Base-by-base conservation (phyloP, 2,888 invertebrate species). In the Scaptodrosophila latifasciaeformis region DNA sequence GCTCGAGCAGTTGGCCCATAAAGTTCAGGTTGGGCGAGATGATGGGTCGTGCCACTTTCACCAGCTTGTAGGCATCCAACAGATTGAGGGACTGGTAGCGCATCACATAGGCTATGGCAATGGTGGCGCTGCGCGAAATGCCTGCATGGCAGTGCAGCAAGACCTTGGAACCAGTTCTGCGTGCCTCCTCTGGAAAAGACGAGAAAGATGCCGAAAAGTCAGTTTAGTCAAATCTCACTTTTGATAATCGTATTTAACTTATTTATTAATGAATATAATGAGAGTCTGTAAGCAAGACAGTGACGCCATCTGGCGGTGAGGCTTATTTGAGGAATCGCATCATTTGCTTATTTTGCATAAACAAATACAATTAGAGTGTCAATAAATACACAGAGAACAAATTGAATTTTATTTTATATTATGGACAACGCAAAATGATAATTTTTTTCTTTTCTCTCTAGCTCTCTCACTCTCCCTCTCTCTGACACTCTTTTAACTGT, bases 11-110 rank as follows among this genome's bases (percentile, higher is more conserved):
- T 87, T 97, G 97, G 13, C 92, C 93, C 90, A 97, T 93, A 87
- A 97, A 97, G 84, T 97, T 97, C 58, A 96, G 89, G 87, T 97
- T 97, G 1, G 97, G 97, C 54, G 96, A 96, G 79, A 97, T 96
- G 84, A 97, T 97, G 57, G 92, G 91, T 47, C 97, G 89, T 54
- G 92, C 92, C 66, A 91, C 90, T 84, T 95, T 94, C 52, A 97
- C 97, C 83, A 92, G 90, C 75, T 92, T 91, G 87, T 93, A 96
- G 0, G 96, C 96, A 82, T 97, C 95, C 39, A 94, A 90, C 88
- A 93, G 93, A 31, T 92, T 91, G 85, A 96, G 86, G 57, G 91
- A 90, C 84, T 93, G 92, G 87, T 94, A 93, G 78, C 94, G 92
- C 95, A 97, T 96, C 76, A 97, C 90, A 88, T 95, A 97, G 44